These are phyloP conservation scores for Diachrysia chrysitis DNA, from an alignment of 2,888 invertebrate species.

Conservation along the genomic window DNA sequence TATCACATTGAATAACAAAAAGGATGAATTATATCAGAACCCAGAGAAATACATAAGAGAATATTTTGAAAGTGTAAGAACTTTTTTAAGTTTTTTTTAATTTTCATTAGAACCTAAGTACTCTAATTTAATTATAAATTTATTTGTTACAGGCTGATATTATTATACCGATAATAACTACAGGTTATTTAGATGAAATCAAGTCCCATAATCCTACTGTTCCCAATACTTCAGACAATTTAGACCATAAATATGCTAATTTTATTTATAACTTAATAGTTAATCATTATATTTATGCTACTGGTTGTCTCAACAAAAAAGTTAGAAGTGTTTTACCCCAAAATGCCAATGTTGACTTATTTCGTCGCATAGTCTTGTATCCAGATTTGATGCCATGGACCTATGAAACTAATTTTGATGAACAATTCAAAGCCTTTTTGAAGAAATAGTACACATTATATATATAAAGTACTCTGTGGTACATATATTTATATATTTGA, in stretches of 20 bases:
- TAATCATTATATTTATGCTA: conserved; percentile 83
- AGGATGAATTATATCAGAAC: conserved; percentile 85
- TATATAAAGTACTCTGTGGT: neutral
- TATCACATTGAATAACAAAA: conserved; percentile 84
- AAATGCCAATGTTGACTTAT: conserved; percentile 73
- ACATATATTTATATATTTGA: neutral
- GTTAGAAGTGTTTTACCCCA: conserved; percentile 84
- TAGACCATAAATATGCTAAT: conserved; percentile 85
- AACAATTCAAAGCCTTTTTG: conserved; percentile 82
- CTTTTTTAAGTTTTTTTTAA: too few species aligned
- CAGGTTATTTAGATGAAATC: conserved; percentile 85
- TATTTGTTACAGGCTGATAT: conserved; percentile 82
- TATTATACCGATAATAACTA: conserved; percentile 88
- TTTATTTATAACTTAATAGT: conserved; percentile 85
- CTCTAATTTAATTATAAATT: conserved; percentile 12
- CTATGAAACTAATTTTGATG: conserved; percentile 82
- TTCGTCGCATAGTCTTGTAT: conserved; percentile 77
- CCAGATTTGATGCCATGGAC: conserved; percentile 87
- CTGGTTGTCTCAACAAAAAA: conserved; percentile 85
- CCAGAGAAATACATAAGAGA: conserved; percentile 89
- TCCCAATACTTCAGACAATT: conserved; percentile 80
- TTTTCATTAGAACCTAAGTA: too few species aligned
- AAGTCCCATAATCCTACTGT: conserved; percentile 72
- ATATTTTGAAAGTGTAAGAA: conserved; percentile 88
- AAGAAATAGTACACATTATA: conserved; percentile 56